Conservation (phyloP, 2,113 vertebrate species). For the Python bivittatus region DNA sequence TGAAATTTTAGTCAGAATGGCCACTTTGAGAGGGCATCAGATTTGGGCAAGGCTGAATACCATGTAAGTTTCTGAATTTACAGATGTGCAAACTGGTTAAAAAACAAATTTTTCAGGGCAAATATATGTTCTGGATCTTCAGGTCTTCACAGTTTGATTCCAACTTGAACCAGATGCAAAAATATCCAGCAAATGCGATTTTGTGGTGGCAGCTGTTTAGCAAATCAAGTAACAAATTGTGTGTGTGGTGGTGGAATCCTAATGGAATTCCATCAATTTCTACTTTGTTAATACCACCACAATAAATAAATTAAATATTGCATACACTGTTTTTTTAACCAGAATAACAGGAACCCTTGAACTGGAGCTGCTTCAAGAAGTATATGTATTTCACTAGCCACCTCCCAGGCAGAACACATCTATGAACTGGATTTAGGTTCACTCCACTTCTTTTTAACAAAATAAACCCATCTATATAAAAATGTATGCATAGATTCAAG, state of each 20-base stretch:
- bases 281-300: background rate
- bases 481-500: background rate
- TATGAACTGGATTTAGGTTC: background rate
- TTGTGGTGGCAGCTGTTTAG: background rate
- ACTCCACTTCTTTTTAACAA: background rate
- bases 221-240: background rate
- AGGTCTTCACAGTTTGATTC: background rate
- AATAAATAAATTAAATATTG: background rate
- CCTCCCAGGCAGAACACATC: background rate
- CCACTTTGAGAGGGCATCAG: background rate
- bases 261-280: background rate
- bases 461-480: too few relatives aligned
- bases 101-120: background rate
- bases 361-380: background rate
- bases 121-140: background rate
- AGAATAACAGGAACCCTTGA: background rate
- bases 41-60: background rate
- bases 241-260: background rate
- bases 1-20: background rate
- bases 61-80: background rate
- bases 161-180: background rate
- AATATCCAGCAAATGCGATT: background rate
- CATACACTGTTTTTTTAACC: background rate
- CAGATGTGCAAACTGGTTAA: background rate
- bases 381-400: background rate